These are phyloP conservation scores for Eustalomyia histrio DNA, from an alignment of 2,888 invertebrate species.

Conservation along the genomic window DNA sequence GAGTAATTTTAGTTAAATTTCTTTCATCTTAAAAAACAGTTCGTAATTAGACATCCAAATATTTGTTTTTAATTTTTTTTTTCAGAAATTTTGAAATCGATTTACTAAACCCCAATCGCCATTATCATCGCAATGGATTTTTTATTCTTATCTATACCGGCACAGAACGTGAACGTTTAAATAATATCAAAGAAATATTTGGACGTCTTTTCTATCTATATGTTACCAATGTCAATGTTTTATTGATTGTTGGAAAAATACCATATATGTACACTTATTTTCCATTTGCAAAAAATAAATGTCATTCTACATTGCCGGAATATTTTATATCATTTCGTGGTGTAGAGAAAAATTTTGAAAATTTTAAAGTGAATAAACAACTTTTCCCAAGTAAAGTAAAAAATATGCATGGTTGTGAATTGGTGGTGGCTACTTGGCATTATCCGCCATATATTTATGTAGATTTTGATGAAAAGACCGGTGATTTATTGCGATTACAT, in stretches of 20 bases:
- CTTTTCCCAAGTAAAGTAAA: conserved; percentile 72
- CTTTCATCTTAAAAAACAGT: too few relatives aligned
- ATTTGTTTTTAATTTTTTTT: background rate
- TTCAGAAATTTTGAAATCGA: conserved; percentile 69
- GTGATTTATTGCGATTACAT: conserved; percentile 59
- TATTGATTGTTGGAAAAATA: conserved; percentile 66
- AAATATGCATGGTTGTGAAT: conserved; percentile 73
- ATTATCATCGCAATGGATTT: conserved; percentile 72
- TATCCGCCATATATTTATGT: conserved; percentile 72
- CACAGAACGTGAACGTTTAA: conserved; percentile 65
- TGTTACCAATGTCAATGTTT: conserved; percentile 73
- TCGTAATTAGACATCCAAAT: too few relatives aligned
- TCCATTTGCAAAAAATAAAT: conserved; percentile 72
- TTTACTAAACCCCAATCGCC: conserved; percentile 64
- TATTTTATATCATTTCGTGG: conserved; percentile 69
- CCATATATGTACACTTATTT: conserved; percentile 74
- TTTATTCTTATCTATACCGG: conserved; percentile 75
- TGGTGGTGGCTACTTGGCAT: conserved; percentile 71
- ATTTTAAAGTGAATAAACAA: conserved; percentile 33
- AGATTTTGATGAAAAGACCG: conserved; percentile 47
- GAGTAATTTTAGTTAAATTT: too few relatives aligned
- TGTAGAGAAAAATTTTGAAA: conserved; percentile 50
- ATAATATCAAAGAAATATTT: conserved; percentile 71
- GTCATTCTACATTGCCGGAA: conserved; percentile 70
- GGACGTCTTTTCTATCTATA: conserved; percentile 72